A percentile compares a stretch with the other conserved stretches of the same genome.
These are phyloP conservation scores for Gastracanthus pulcherrimus DNA, from an alignment of 2,888 invertebrate genomes.

Conservation along the genomic window DNA sequence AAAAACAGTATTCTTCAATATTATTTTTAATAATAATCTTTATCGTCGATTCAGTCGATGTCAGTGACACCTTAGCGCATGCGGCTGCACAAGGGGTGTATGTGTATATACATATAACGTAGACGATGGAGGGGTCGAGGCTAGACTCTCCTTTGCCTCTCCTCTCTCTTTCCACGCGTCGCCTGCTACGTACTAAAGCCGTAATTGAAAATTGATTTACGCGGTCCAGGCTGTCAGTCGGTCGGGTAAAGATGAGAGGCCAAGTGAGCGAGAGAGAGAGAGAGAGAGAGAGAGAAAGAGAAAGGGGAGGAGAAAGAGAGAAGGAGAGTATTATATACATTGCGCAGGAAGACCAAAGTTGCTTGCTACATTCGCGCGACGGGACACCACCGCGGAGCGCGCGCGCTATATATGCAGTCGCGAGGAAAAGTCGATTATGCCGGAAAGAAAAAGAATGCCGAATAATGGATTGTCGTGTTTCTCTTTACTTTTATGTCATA, in stretches of 20 bases:
- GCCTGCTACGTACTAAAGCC: constrained; percentile 58
- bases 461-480: constrained; percentile 53
- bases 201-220: constrained; percentile 80
- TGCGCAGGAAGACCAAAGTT: constrained; percentile 55
- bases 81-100: neutral
- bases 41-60: constrained; percentile 20
- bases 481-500: constrained; percentile 49
- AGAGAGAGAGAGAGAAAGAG: constrained; percentile 48
- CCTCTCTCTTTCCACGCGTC: constrained; percentile 54
- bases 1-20: too few relatives aligned
- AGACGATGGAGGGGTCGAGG: constrained; percentile 20
- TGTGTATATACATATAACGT: neutral
- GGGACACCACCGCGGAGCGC: constrained; percentile 23
- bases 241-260: constrained; percentile 72
- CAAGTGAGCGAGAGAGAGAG: constrained; percentile 48
- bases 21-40: too few relatives aligned
- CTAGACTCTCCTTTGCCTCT: constrained; percentile 48
- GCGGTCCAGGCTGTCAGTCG: constrained; percentile 77
- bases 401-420: constrained; percentile 10
- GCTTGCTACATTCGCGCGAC: constrained; percentile 29
- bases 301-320: constrained; percentile 25
- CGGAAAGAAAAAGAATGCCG: constrained; percentile 47
- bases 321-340: constrained; percentile 55
- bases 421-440: constrained; percentile 56
- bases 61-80: constrained; percentile 41